Base-by-base conservation (phyloP, 2,113 vertebrate genomes). In the Prietella phreatophila region DNA sequence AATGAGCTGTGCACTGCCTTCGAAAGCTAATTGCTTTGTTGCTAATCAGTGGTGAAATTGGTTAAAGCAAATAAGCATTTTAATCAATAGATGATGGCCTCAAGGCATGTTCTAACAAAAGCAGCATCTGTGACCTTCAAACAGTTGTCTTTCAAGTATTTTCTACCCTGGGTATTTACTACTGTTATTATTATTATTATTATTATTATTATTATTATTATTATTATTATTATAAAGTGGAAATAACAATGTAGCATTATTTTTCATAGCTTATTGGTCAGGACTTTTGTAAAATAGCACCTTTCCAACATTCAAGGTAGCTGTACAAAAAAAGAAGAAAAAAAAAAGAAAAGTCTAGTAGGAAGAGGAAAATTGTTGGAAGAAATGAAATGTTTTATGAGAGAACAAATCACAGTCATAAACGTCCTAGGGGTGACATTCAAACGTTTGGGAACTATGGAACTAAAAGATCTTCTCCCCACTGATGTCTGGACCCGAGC, bases 41-140 rank as follows among this genome's bases (percentile, higher is more conserved):
- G 85, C 42, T 83, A 84, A 90, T 86, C 85, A 86, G 67, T 25
- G 63, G 63, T 75, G 30, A 84, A 88, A 84, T 27, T 67, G 33
- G 56, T 75, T 80, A 27, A 84, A 88, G 81, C 61, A 22, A 88
- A 84, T 50, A 58, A 88, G 71, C 19, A 17, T 0, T 63, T 86
- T 61, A 67, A 84, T 56, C 42, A 82, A 56, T 11, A 30, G 82
- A 76, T 42, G 56, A 6, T 63, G 17, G 50, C 67, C 42, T 30
- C 7, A 7, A 83, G 58, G 50, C 63, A 61, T 53, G 6, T 63
- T 78, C 36, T 27, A 75, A 25, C n/a, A 53, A 53, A 60, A 50
- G 14, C 20, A 19, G 25, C 22, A 20, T 19, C 10, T 11, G 30
- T 58, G 30, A 71, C 78, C 30, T 69, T 87, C 78, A 87, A 33